Conservation (phyloP, 1,140 invertebrate species). For the Tetranychus urticae region DNA sequence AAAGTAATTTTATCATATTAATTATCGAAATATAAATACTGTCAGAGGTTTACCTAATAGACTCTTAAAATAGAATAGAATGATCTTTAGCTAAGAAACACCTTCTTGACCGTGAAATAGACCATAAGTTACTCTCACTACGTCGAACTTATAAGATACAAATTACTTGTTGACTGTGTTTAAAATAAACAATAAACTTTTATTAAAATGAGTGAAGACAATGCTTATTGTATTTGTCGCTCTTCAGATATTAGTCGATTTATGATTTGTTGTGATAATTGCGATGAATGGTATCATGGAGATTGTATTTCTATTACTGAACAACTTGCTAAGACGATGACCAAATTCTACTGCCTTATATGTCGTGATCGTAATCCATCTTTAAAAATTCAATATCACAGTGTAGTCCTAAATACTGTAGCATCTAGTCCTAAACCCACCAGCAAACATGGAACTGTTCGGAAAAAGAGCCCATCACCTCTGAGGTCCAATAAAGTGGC, state of each 20-base stretch:
- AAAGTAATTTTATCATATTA: no score
- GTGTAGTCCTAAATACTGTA: background rate
- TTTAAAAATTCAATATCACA: conserved; percentile 48
- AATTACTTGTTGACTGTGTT: no score
- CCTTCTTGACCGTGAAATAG: no score
- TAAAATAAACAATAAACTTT: no score
- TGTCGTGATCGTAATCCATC: conserved; percentile 45
- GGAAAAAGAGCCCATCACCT: background rate
- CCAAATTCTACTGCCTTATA: conserved; percentile 59
- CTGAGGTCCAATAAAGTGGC: background rate
- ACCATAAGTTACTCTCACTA: no score
- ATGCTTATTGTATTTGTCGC: conserved; percentile 70
- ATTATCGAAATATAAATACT: no score
- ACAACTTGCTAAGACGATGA: conserved; percentile 70
- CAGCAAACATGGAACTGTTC: background rate
- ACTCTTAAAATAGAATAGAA: no score
- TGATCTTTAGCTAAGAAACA: no score
- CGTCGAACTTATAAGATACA: no score
- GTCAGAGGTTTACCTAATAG: no score
- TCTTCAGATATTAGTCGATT: conserved; percentile 74
- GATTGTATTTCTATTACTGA: conserved; percentile 88
- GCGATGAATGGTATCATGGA: conserved; percentile 96
- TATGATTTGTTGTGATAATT: conserved; percentile 93
- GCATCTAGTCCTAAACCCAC: conserved; percentile 1
- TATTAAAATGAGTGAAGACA: no score